Conservation (phyloP, 1,140 invertebrate species). For the Tetramorium simillimum region DNA sequence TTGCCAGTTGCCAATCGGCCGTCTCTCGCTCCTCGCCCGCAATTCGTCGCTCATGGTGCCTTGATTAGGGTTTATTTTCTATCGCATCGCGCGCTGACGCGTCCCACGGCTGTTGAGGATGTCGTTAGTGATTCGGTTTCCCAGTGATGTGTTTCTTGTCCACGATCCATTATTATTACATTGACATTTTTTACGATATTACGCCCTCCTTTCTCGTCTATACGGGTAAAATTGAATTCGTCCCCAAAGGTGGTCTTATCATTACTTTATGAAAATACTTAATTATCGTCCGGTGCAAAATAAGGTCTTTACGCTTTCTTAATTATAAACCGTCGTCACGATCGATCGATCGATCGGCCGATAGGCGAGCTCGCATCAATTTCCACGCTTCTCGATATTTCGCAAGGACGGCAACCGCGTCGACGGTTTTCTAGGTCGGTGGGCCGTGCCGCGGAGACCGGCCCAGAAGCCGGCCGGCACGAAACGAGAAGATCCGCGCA, state of each 20-base stretch:
- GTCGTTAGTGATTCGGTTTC: constrained; percentile 5
- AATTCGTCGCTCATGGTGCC: constrained; percentile 60
- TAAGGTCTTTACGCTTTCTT: constrained; percentile 32
- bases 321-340: constrained; percentile 31
- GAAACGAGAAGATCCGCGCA: constrained; percentile 9
- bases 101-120: constrained; percentile 10
- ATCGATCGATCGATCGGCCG: constrained; percentile 21
- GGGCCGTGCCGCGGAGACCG: constrained; percentile 13
- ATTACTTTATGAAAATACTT: constrained; percentile 43
- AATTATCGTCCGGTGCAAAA: constrained; percentile 17
- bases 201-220: neutral
- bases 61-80: constrained; percentile 62
- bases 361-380: constrained; percentile 41
- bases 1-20: constrained; percentile 42
- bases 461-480: constrained; percentile 28
- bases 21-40: constrained; percentile 42
- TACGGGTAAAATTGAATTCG: constrained; percentile 1
- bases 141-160: neutral
- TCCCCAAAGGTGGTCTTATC: constrained; percentile 11
- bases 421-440: constrained; percentile 64
- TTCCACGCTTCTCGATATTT: constrained; percentile 51
- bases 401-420: constrained; percentile 20
- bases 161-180: constrained; percentile 14
- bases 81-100: constrained; percentile 42
- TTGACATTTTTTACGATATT: neutral